phyloP scores from a whole-genome alignment of 2,113 vertebrate species.

The Struthidea cinerea region DNA sequence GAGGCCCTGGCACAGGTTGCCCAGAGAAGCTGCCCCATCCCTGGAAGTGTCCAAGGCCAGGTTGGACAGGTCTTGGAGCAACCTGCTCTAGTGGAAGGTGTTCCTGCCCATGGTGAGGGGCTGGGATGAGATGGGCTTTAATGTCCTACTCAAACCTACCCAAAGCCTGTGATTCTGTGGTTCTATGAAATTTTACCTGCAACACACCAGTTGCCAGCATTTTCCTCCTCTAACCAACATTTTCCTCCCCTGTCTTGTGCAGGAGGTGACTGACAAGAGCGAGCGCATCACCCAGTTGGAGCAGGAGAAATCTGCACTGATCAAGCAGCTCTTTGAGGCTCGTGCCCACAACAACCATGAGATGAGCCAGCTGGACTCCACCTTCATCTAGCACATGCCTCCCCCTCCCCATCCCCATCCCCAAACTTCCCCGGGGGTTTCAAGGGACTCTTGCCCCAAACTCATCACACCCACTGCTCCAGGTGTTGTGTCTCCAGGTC shows the following conservation, averaged over 20 bases:
- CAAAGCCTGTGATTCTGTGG: not conserved
- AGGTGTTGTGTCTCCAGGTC: not conserved
- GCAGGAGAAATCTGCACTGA: slow-evolving; percentile 92
- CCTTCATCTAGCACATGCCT: slow-evolving; percentile 78
- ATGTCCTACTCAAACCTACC: not conserved
- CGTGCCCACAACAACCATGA: slow-evolving; percentile 78
- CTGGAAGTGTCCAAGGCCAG: not conserved
- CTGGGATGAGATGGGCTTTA: not conserved
- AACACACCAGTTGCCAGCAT: accelerated
- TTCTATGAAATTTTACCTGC: not conserved
- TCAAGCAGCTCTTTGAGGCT: slow-evolving; percentile 95
- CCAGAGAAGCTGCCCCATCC: not conserved
- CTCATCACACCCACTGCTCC: not conserved
- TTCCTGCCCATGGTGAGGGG: not conserved
- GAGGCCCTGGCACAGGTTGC: not conserved
- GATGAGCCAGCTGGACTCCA: slow-evolving; percentile 86
- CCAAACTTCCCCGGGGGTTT: accelerated
- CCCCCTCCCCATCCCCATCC: not conserved
- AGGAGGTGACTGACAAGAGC: slow-evolving; percentile 93
- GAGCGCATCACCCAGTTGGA: slow-evolving; percentile 92
- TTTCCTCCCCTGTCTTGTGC: not conserved
- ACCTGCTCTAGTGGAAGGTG: not conserved
- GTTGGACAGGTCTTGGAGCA: not conserved
- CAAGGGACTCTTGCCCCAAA: not conserved
- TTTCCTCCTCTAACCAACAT: not conserved